These are phyloP conservation scores for Meteorus colon DNA, from an alignment of 2,888 invertebrate genomes.

Conservation along the genomic window DNA sequence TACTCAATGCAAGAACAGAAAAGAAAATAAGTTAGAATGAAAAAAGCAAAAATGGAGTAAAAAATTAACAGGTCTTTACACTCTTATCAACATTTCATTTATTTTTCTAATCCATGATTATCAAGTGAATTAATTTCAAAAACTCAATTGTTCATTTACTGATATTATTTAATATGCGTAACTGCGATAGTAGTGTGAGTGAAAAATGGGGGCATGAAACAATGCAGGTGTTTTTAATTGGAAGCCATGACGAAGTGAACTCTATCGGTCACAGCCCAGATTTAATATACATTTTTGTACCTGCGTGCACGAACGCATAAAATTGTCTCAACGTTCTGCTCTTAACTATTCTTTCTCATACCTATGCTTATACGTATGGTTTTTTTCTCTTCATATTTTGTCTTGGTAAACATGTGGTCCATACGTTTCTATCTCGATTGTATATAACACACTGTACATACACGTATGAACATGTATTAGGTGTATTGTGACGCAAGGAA, in stretches of 20 bases:
- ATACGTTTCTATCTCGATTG: neutral
- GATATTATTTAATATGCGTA: neutral
- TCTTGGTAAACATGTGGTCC: neutral
- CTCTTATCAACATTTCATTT: constrained; percentile 15
- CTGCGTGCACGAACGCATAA: neutral
- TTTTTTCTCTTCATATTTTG: constrained; percentile 3
- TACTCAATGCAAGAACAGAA: neutral
- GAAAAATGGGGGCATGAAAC: constrained; percentile 25
- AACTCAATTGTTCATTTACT: constrained; percentile 2
- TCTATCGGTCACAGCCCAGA: constrained; percentile 37
- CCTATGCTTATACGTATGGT: neutral
- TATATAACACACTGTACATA: constrained; percentile 1
- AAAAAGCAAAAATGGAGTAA: neutral
- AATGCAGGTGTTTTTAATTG: constrained; percentile 19
- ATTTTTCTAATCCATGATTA: neutral
- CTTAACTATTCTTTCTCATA: neutral
- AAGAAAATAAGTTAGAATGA: neutral
- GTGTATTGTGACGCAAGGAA: constrained; percentile 56
- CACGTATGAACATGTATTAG: constrained; percentile 27
- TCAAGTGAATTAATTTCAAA: neutral
- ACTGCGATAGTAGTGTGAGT: constrained; percentile 1
- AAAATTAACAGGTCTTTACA: neutral
- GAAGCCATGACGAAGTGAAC: neutral
- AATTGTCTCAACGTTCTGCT: neutral
- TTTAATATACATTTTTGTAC: constrained; percentile 26